Conservation (phyloP, 2,888 invertebrate genomes). For the Oligia fasciuncula region DNA sequence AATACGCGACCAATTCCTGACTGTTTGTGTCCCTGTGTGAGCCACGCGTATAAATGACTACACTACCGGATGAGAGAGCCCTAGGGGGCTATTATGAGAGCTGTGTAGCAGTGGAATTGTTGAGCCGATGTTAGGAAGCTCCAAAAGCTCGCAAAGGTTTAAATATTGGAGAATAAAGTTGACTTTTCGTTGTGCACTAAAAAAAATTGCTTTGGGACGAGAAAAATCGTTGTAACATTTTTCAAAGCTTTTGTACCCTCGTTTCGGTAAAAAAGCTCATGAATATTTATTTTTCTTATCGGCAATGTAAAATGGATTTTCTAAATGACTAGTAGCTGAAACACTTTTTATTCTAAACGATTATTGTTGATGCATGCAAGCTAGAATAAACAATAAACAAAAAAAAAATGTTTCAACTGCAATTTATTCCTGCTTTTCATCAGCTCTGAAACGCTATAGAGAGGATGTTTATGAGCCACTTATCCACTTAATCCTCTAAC, state of each 20-base stretch:
- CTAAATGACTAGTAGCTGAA: neutral
- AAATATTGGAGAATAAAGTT: neutral
- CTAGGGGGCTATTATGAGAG: slow-evolving; percentile 6
- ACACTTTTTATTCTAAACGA: neutral
- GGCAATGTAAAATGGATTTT: neutral
- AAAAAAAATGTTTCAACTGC: no score
- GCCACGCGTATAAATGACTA: slow-evolving; percentile 16
- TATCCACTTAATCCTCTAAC: neutral
- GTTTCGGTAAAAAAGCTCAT: neutral
- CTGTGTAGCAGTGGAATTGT: neutral
- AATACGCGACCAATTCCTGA: slow-evolving; percentile 46
- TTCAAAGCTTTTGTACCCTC: neutral
- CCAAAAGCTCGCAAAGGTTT: neutral
- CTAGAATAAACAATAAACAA: neutral
- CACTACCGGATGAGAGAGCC: neutral
- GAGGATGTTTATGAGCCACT: neutral
- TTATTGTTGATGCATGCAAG: neutral
- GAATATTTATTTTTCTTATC: neutral
- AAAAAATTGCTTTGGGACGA: neutral
- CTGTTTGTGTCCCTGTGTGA: slow-evolving; percentile 17
- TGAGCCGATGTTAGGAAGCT: neutral
- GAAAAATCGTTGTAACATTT: neutral
- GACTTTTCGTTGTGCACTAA: neutral
- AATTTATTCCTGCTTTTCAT: no score
- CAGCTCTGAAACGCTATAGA: neutral